Conservation (phyloP, 2,113 vertebrate species). For the Camelus dromedarius region DNA sequence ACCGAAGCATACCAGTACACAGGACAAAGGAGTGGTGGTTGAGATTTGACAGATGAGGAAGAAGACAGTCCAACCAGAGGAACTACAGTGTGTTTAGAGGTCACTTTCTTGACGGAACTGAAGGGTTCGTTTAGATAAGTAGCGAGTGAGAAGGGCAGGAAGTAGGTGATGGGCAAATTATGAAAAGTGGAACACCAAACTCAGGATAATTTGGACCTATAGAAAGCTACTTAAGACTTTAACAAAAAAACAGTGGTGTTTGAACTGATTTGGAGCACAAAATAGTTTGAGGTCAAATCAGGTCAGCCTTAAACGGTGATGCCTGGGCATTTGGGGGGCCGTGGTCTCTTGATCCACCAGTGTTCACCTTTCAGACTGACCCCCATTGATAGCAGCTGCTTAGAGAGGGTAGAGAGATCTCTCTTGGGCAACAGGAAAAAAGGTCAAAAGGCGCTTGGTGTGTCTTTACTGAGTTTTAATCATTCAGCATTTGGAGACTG, state of each 20-base stretch:
- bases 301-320: not conserved
- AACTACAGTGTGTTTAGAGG: not conserved
- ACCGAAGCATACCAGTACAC: not conserved
- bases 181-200: not conserved
- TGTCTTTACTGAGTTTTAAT: not conserved
- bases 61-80: not conserved
- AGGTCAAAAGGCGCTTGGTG: fast-evolving
- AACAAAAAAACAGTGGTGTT: not conserved
- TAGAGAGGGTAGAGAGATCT: not conserved
- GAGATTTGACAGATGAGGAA: not conserved
- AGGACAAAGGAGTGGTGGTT: not conserved
- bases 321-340: not conserved
- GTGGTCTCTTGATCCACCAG: not conserved
- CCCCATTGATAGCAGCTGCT: not conserved
- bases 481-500: not conserved
- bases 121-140: not conserved
- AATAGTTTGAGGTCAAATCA: not conserved
- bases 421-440: not conserved
- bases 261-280: not conserved
- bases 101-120: not conserved
- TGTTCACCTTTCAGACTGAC: not conserved
- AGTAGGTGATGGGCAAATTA: not conserved
- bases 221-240: not conserved
- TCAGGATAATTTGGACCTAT: not conserved
- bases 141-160: not conserved